Conservation (phyloP, 2,888 invertebrate genomes). For the Cryptosula pallasiana region DNA sequence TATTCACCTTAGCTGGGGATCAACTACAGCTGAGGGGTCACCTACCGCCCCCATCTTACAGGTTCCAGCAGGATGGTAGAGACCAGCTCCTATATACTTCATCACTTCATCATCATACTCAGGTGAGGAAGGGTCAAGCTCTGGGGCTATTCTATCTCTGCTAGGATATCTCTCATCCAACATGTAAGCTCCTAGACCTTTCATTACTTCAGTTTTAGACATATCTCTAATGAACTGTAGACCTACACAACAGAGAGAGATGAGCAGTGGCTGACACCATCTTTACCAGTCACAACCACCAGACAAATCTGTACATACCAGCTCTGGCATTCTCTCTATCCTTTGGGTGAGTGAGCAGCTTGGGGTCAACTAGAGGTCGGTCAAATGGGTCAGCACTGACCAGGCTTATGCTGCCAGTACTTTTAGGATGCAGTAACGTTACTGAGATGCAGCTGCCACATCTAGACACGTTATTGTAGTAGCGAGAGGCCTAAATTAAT, state of each 20-base stretch:
- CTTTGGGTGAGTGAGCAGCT: slow-evolving; percentile 66
- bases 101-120: neutral
- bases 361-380: slow-evolving; percentile 77
- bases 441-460: neutral
- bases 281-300: neutral
- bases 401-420: slow-evolving; percentile 70
- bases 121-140: neutral
- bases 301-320: slow-evolving; percentile 47
- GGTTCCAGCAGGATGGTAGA: slow-evolving; percentile 71
- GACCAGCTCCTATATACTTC: slow-evolving; percentile 34
- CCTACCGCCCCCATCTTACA: slow-evolving; percentile 61
- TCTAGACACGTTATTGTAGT: neutral
- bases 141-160: slow-evolving; percentile 46
- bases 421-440: slow-evolving; percentile 64
- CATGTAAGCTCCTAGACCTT: neutral
- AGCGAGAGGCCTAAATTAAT: neutral
- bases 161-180: slow-evolving; percentile 30
- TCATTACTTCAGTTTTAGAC: neutral
- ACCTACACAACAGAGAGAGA: neutral
- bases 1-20: slow-evolving; percentile 54
- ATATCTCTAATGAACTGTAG: slow-evolving; percentile 9
- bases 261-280: neutral
- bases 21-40: slow-evolving; percentile 60
- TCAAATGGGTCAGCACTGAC: slow-evolving; percentile 68
- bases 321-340: slow-evolving; percentile 75